These are phyloP conservation scores for Spizaetus ornatus DNA, from an alignment of 2,113 vertebrate species.

Conservation along the genomic window DNA sequence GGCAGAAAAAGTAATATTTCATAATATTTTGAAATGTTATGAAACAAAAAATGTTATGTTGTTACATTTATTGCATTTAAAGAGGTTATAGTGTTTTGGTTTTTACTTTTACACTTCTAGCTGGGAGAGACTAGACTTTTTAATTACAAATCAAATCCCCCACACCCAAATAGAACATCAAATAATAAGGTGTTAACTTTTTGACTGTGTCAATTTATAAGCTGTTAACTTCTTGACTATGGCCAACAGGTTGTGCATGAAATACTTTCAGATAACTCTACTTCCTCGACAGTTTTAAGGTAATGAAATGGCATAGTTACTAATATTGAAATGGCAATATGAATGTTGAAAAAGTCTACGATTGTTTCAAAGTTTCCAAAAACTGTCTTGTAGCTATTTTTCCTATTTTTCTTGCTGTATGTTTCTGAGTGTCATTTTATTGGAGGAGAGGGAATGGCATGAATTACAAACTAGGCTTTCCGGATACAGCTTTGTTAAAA, in stretches of 20 bases:
- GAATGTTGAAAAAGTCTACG: not conserved
- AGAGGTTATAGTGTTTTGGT: not conserved
- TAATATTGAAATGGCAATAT: not conserved
- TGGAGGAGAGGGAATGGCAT: not conserved
- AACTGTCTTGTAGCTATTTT: not conserved
- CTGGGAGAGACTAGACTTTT: not conserved
- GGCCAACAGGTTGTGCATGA: constrained; percentile 82
- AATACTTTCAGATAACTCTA: constrained; percentile 78
- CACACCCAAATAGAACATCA: not conserved
- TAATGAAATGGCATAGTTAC: constrained; percentile 49
- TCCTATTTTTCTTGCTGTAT: not conserved
- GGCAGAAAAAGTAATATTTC: not conserved
- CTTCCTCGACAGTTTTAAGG: constrained; percentile 77
- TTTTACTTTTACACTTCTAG: not conserved
- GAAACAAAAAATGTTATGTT: not conserved
- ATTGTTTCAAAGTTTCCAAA: not conserved
- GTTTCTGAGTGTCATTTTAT: not conserved
- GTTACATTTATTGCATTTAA: not conserved
- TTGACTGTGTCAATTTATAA: not conserved
- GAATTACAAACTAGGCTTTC: constrained; percentile 18
- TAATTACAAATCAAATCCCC: not conserved
- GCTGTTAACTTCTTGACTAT: not conserved
- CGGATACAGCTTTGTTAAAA: constrained; percentile 36
- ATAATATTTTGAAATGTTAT: not conserved
- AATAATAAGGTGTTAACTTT: not conserved